Percentiles rank a stretch among this genome's conserved stretches.
Evolutionary conservation across 2,888 invertebrate genomes (phyloP).

Genomic region (Anarsia innoxiella): DNA sequence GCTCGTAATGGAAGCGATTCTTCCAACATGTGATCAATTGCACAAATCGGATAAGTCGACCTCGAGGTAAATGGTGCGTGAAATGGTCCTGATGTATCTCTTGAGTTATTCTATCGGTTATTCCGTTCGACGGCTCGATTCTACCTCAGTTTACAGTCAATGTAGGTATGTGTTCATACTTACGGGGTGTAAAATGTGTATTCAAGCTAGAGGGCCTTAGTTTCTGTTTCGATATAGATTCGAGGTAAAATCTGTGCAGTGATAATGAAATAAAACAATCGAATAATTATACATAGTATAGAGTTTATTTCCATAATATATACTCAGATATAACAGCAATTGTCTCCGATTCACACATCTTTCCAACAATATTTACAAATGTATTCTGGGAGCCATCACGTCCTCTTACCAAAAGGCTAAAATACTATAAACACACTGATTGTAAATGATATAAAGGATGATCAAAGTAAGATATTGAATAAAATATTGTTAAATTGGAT

Average conservation of each 20-base stretch:
- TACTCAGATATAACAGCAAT: slow-evolving; percentile 65
- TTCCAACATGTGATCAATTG: background rate
- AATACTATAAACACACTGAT: too few species aligned
- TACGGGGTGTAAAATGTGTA: background rate
- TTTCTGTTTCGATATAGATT: too few species aligned
- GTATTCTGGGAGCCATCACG: slow-evolving; percentile 10
- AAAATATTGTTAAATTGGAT: too few species aligned
- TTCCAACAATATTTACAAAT: slow-evolving; percentile 64
- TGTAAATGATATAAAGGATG: too few species aligned
- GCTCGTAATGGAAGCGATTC: background rate
- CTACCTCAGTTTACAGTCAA: too few species aligned
- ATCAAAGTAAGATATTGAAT: too few species aligned
- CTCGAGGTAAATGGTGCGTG: slow-evolving; percentile 12
- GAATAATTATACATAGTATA: slow-evolving; percentile 46
- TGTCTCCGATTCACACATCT: slow-evolving; percentile 37
- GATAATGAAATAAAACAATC: slow-evolving; percentile 30
- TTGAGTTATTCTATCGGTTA: slow-evolving; percentile 29
- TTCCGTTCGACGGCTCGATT: slow-evolving; percentile 6
- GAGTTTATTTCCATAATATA: slow-evolving; percentile 67
- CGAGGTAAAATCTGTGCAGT: background rate
- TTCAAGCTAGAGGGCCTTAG: too few species aligned
- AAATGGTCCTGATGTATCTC: slow-evolving; percentile 11
- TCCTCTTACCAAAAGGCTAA: too few species aligned
- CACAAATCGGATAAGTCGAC: slow-evolving; percentile 1
- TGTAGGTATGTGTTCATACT: background rate